phyloP scores from a whole-genome alignment of 2,888 invertebrate species.

The Netelia inedita region DNA sequence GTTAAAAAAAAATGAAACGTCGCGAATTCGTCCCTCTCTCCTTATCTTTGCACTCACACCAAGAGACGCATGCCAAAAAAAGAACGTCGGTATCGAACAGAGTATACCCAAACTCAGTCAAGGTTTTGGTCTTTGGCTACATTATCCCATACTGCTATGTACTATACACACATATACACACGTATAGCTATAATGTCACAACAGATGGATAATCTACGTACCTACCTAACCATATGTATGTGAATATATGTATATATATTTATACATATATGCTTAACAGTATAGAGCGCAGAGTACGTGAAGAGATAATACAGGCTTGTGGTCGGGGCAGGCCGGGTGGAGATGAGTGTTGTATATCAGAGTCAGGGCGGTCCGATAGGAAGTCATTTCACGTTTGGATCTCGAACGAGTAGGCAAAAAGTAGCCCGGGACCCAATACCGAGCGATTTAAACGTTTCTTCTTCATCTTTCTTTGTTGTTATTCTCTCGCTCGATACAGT shows the following conservation, averaged over 20 bases:
- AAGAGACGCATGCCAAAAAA: too few relatives aligned
- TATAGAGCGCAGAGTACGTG: not conserved
- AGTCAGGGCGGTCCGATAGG: slow-evolving; percentile 48
- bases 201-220: too few relatives aligned
- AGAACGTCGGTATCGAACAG: not conserved
- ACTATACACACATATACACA: not conserved
- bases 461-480: not conserved
- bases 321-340: slow-evolving; percentile 51
- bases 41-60: too few relatives aligned
- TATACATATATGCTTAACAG: not conserved
- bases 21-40: too few relatives aligned
- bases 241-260: not conserved
- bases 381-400: slow-evolving; percentile 56
- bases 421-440: not conserved
- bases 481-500: slow-evolving; percentile 31
- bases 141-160: not conserved
- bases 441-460: not conserved
- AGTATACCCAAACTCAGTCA: slow-evolving; percentile 5
- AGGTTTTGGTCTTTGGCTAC: slow-evolving; percentile 16
- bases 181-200: too few relatives aligned
- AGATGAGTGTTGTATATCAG: slow-evolving; percentile 58
- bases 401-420: slow-evolving; percentile 43
- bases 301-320: slow-evolving; percentile 42
- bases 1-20: not conserved
- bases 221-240: not conserved